These are phyloP conservation scores for Helicoverpa assulta DNA, from an alignment of 2,888 invertebrate species.

Conservation along the genomic window DNA sequence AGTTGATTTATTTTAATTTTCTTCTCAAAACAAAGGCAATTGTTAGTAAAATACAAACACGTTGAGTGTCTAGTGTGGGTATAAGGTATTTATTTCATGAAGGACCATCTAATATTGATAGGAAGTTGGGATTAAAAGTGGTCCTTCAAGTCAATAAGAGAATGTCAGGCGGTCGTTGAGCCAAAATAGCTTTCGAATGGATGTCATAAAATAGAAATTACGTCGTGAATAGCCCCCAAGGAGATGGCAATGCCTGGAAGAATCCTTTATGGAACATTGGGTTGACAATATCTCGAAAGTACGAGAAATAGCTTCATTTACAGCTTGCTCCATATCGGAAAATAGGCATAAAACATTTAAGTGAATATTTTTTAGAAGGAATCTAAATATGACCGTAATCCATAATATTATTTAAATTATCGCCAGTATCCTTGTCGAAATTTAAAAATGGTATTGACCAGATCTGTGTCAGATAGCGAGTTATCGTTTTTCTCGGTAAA, in stretches of 20 bases:
- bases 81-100: background rate
- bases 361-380: background rate
- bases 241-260: background rate
- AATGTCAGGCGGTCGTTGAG: slow-evolving; percentile 7
- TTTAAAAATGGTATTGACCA: slow-evolving; percentile 30
- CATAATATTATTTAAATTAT: slow-evolving; percentile 14
- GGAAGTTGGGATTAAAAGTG: slow-evolving; percentile 15
- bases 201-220: slow-evolving; percentile 21
- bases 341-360: background rate
- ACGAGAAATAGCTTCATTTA: background rate
- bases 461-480: slow-evolving; percentile 38
- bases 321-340: background rate
- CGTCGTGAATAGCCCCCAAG: slow-evolving; percentile 5
- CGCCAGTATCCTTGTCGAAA: slow-evolving; percentile 29
- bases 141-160: slow-evolving; percentile 6
- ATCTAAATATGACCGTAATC: background rate
- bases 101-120: background rate
- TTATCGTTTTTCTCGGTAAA: slow-evolving; percentile 60
- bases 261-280: slow-evolving; percentile 15
- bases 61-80: background rate
- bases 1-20: background rate
- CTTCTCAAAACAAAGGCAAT: background rate
- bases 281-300: slow-evolving; percentile 5
- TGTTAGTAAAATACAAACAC: too few relatives aligned
- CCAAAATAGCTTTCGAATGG: slow-evolving; percentile 18